Base-by-base conservation (phyloP, 2,888 invertebrate genomes). In the Phlogophora meticulosa region DNA sequence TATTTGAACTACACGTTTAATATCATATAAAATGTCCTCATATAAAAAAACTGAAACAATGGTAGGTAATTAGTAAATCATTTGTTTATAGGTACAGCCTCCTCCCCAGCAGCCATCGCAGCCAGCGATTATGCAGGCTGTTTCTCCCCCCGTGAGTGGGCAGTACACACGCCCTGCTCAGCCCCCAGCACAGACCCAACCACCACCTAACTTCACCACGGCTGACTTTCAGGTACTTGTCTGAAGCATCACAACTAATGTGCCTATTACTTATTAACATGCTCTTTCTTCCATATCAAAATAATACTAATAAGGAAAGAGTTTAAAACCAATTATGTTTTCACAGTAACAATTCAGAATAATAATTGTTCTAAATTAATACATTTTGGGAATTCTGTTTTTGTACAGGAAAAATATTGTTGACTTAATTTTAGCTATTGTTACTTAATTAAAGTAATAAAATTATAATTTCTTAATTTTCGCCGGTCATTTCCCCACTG, bases 71-170 rank as follows among this genome's bases (percentile, higher is more conserved):
- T 0, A 36, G 22, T 17, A 7, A 36, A 34, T 20, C 0, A 11
- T 51, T 55, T 40, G 24, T 17, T 53, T 61, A 4, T 48, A 65
- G 60, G 42, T 48, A n/a, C 77, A 76, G 17, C 80, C 90, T 85
- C 76, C 86, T 28, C 85, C 87, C 24, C 94, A 93, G 88, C 96
- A 94, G 72, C 94, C 92, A 34, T 93, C 96, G 59, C 97, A 97
- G 89, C 98, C 98, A 46, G 98, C 98, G 0, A 97, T 98, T 78
- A 97, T 98, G 97, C 97, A 97, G 87, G 98, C 98, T 13, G 97
- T 97, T n/a, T 97, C 96, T 67, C 96, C 96, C 1, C 88, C 89
- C 0, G 96, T 97, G 34, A 87, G 87, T 2, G 88, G 89, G 7
- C 92, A 97, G 62, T 98, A 98, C 89, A 96, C 96, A 72, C 96